Percentiles rank a stretch among this genome's conserved stretches.
These are phyloP conservation scores for Oncorhynchus tshawytscha DNA, from an alignment of 2,113 vertebrate species.

Conservation along the genomic window DNA sequence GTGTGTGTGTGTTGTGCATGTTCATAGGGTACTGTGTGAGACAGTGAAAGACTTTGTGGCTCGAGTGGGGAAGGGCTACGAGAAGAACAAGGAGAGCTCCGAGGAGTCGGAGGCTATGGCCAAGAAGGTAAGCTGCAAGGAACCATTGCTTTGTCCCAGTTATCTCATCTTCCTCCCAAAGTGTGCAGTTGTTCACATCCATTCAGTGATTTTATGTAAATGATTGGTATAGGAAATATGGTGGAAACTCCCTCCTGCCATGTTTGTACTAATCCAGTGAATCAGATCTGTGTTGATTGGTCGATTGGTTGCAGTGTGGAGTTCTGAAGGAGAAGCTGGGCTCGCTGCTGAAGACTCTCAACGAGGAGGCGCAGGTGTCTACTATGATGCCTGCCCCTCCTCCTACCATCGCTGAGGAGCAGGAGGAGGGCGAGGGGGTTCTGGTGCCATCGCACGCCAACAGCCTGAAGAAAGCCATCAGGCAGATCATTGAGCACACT, in stretches of 20 bases:
- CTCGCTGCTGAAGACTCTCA: constrained; percentile 89
- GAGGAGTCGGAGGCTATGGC: constrained; percentile 93
- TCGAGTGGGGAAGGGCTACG: constrained; percentile 91
- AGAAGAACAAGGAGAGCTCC: constrained; percentile 88
- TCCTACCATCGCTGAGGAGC: constrained; percentile 91
- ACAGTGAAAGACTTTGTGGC: constrained; percentile 98
- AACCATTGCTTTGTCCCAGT: background rate
- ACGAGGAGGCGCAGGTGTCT: constrained; percentile 89
- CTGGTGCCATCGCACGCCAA: constrained; percentile 65
- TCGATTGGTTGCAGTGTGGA: constrained; percentile 76
- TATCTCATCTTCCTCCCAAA: background rate
- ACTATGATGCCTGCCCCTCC: constrained; percentile 79
- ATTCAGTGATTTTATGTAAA: no score
- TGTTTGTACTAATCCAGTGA: no score
- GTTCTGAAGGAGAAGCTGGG: constrained; percentile 95
- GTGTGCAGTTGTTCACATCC: no score
- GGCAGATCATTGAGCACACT: constrained; percentile 96
- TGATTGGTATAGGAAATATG: no score
- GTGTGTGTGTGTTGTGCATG: constrained; percentile 10
- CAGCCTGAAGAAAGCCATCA: constrained; percentile 96
- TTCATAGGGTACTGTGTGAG: constrained; percentile 90
- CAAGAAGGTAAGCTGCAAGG: constrained; percentile 82
- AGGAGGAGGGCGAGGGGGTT: constrained; percentile 78
- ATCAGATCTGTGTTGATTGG: constrained; percentile 6
- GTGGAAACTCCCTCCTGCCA: no score